Percentiles rank a stretch among this genome's conserved stretches.
Conservation (phyloP, 2,797 vertebrate species). For the Sebastolobus alascanus region DNA sequence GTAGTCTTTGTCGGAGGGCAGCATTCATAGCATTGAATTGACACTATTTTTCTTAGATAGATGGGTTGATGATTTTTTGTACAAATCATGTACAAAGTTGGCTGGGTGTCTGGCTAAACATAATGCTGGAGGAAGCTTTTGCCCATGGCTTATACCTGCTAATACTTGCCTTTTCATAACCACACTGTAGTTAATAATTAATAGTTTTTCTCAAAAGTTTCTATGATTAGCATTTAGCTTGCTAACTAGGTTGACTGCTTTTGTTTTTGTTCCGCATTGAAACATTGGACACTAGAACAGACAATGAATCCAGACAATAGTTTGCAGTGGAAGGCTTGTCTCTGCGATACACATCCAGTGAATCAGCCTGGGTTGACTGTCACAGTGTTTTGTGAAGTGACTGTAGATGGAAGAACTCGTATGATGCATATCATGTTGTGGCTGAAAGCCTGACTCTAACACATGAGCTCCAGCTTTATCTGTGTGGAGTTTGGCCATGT, state of each 20-base stretch:
- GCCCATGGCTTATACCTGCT: not conserved
- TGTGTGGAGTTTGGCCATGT: not conserved
- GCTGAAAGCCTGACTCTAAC: not conserved
- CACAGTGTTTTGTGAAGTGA: not conserved
- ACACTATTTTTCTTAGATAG: not conserved
- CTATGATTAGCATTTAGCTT: not conserved
- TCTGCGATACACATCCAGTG: not conserved
- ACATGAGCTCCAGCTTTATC: not conserved
- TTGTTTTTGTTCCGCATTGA: not conserved
- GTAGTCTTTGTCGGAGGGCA: not conserved
- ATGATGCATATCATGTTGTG: not conserved
- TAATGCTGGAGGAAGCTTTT: not conserved
- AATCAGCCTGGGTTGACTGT: not conserved
- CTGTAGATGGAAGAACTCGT: not conserved
- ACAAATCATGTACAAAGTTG: not conserved
- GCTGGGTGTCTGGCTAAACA: not conserved
- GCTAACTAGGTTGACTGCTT: not conserved
- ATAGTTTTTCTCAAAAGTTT: not conserved
- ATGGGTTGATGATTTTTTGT: not conserved
- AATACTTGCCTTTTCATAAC: not conserved
- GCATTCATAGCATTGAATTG: not conserved
- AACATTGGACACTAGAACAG: not conserved
- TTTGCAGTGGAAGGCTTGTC: not conserved
- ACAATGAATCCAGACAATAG: not conserved
- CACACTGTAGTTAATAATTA: not conserved